phyloP scores from a whole-genome alignment of 2,797 vertebrate genomes.

The Chelon labrosus region DNA sequence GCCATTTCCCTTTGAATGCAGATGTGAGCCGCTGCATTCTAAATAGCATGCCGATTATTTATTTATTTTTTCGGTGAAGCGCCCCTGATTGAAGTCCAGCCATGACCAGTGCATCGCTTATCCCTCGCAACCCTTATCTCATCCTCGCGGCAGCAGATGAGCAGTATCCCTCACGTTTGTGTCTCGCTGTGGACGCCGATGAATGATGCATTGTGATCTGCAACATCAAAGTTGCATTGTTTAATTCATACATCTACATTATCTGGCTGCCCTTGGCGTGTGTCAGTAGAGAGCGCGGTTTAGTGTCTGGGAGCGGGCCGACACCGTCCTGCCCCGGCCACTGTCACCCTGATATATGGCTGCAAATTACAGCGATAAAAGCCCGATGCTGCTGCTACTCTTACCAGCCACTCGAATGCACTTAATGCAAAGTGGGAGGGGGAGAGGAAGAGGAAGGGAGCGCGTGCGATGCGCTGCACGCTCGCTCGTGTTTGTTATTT shows the following conservation, averaged over 20 bases:
- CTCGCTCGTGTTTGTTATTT: constrained; percentile 60
- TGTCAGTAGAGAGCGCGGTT: constrained; percentile 59
- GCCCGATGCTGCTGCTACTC: constrained; percentile 68
- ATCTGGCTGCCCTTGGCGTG: constrained; percentile 74
- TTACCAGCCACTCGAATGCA: constrained; percentile 67
- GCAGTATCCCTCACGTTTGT: constrained; percentile 63
- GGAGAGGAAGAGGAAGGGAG: constrained; percentile 25
- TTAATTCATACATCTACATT: constrained; percentile 80
- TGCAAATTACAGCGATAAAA: constrained; percentile 77
- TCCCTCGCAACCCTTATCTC: constrained; percentile 65
- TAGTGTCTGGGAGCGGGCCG: constrained; percentile 49
- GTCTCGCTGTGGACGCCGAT: constrained; percentile 53
- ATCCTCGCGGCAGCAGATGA: constrained; percentile 58
- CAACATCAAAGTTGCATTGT: constrained; percentile 71
- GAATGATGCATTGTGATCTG: constrained; percentile 74
- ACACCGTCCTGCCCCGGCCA: constrained; percentile 61
- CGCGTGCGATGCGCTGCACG: constrained; percentile 26
- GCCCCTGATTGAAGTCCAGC: constrained; percentile 72
- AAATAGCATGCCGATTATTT: constrained; percentile 68
- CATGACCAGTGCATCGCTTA: constrained; percentile 67
- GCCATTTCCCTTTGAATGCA: constrained; percentile 69
- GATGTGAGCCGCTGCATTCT: constrained; percentile 64
- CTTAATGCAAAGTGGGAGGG: constrained; percentile 67
- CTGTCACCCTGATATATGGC: constrained; percentile 76
- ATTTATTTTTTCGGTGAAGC: constrained; percentile 38